phyloP scores from a whole-genome alignment of 2,888 invertebrate species.

The Chrysotoxum bicinctum region DNA sequence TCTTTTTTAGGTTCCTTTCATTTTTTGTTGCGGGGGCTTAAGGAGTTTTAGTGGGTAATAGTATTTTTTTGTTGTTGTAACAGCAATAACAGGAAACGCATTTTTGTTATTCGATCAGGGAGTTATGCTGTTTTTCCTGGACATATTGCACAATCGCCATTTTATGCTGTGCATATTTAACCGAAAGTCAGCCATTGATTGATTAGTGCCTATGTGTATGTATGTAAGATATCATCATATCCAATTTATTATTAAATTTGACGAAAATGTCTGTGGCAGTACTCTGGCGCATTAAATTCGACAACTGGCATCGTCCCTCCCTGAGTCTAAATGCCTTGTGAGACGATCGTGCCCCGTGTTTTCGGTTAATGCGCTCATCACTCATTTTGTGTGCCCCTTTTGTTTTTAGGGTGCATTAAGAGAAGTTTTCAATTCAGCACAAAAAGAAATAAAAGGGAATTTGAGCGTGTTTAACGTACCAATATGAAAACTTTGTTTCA shows the following conservation, averaged over 20 bases:
- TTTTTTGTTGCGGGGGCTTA: constrained; percentile 13
- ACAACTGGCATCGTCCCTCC: constrained; percentile 40
- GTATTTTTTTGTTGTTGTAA: constrained; percentile 6
- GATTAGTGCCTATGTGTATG: constrained; percentile 41
- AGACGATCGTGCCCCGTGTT: constrained; percentile 4
- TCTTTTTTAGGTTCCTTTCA: constrained; percentile 13
- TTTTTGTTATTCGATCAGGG: constrained; percentile 14
- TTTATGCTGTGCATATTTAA: not conserved
- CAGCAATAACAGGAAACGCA: constrained; percentile 43
- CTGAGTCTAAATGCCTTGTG: not conserved
- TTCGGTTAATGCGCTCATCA: constrained; percentile 23
- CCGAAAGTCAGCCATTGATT: constrained; percentile 43
- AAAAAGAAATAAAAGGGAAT: not conserved
- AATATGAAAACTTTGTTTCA: too few relatives aligned
- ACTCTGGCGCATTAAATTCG: constrained; percentile 16
- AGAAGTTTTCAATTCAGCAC: not conserved
- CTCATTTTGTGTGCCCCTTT: constrained; percentile 15
- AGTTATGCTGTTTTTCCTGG: not conserved
- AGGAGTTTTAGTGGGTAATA: not conserved
- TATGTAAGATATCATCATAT: constrained; percentile 35
- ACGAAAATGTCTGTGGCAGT: constrained; percentile 41
- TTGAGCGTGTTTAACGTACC: too few relatives aligned
- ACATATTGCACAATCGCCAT: not conserved
- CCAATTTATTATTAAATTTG: constrained; percentile 36
- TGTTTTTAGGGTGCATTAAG: not conserved